Evolutionary conservation across 2,797 vertebrate genomes (phyloP).

Genomic region (Alectoris magna): DNA sequence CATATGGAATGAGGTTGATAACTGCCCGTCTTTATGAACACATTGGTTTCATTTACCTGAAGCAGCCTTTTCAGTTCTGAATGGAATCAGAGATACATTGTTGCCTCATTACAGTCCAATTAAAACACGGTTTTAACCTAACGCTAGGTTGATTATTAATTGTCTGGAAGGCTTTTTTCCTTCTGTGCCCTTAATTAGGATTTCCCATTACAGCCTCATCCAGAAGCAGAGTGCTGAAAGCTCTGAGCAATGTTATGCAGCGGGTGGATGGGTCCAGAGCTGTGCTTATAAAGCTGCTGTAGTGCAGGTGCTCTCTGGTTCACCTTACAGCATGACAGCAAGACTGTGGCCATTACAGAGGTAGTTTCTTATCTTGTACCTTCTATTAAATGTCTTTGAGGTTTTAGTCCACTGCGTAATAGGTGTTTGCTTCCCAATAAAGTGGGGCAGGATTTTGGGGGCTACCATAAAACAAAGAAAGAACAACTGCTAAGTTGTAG

Average conservation of each 20-base stretch:
- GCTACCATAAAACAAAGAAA: rapidly evolving
- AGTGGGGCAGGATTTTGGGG: background rate
- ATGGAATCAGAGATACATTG: slow-evolving; percentile 46
- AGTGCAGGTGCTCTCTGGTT: rapidly evolving
- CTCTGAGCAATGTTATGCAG: rapidly evolving
- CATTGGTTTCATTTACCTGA: slow-evolving; percentile 56
- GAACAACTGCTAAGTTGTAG: background rate
- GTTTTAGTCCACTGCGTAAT: rapidly evolving
- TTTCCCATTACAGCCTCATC: background rate
- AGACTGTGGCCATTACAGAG: rapidly evolving
- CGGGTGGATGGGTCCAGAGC: background rate
- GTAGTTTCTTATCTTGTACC: background rate
- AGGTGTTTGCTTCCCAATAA: rapidly evolving
- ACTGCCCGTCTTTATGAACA: slow-evolving; percentile 50
- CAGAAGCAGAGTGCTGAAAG: background rate
- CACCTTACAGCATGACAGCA: rapidly evolving
- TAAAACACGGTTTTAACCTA: slow-evolving; percentile 22
- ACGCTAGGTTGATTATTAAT: slow-evolving; percentile 9
- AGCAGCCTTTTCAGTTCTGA: slow-evolving; percentile 54
- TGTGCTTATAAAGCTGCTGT: rapidly evolving
- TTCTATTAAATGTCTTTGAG: background rate
- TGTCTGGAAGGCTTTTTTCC: slow-evolving; percentile 43
- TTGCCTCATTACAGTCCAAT: slow-evolving; percentile 27
- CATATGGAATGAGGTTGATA: slow-evolving; percentile 58
- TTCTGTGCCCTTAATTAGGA: slow-evolving; percentile 40